phyloP scores from a whole-genome alignment of 2,797 vertebrate species.

The Neoniphon sammara region DNA sequence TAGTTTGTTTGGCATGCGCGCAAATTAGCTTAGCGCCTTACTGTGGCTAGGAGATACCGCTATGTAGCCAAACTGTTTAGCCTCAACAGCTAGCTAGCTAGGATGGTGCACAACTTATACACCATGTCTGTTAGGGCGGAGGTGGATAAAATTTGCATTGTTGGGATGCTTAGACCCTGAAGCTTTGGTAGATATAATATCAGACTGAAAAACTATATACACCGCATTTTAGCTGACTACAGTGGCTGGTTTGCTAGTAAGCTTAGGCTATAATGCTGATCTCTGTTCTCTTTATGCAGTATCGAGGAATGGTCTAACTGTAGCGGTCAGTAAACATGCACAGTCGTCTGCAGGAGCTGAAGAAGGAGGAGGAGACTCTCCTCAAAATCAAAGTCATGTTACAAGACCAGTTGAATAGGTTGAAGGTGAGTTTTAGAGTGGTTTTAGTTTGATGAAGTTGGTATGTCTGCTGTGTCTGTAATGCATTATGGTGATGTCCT shows the following conservation, averaged over 20 bases:
- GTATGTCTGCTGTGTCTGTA: background rate
- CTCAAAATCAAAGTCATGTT: conserved; percentile 88
- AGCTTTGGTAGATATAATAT: background rate
- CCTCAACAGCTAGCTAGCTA: conserved; percentile 13
- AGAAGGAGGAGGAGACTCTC: conserved; percentile 89
- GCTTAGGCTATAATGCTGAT: background rate
- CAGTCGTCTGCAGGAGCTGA: conserved; percentile 87
- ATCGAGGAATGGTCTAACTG: conserved; percentile 78
- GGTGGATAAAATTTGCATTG: background rate
- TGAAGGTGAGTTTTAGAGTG: conserved; percentile 76
- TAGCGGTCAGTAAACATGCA: conserved; percentile 79
- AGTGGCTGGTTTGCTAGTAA: background rate
- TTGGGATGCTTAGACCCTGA: background rate
- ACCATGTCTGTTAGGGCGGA: background rate
- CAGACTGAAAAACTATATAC: background rate
- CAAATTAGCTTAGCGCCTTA: background rate
- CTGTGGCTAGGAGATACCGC: background rate
- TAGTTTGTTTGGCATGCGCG: background rate
- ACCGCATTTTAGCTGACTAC: background rate
- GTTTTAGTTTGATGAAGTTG: background rate
- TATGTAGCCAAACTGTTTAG: conserved; percentile 12
- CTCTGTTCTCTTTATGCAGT: conserved; percentile 28
- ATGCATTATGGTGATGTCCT: background rate
- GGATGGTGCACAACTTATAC: background rate
- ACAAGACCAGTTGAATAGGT: conserved; percentile 87